These are phyloP conservation scores for Agapostemon virescens DNA, from an alignment of 2,888 invertebrate species.

Conservation along the genomic window DNA sequence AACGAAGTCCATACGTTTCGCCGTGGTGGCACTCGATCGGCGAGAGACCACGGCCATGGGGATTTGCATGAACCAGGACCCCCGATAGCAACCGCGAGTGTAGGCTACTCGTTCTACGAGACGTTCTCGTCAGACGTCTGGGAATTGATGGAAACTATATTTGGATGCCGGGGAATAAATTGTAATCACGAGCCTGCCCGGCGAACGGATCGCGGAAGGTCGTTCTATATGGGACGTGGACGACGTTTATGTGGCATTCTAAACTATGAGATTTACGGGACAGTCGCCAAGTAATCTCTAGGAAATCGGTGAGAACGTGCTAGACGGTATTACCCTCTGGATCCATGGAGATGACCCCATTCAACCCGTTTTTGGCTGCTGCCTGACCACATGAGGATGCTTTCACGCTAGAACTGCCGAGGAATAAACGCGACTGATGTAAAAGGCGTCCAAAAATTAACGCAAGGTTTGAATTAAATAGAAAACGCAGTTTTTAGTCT, in stretches of 20 bases:
- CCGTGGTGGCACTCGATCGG: conserved; percentile 12
- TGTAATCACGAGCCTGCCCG: conserved; percentile 39
- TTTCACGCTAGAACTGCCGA: no score
- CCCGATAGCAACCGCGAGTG: neutral
- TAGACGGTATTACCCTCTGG: neutral
- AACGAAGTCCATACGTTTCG: conserved; percentile 63
- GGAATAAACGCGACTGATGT: no score
- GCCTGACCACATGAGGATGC: neutral
- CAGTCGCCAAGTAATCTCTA: neutral
- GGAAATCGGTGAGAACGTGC: conserved; percentile 27
- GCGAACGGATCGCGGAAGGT: conserved; percentile 41
- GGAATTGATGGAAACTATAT: conserved; percentile 56
- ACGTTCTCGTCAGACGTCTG: conserved; percentile 22
- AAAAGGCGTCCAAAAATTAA: no score
- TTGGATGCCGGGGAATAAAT: conserved; percentile 50
- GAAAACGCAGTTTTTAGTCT: no score
- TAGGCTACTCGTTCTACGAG: conserved; percentile 7
- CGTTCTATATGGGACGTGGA: conserved; percentile 34
- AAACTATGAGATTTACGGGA: conserved; percentile 33
- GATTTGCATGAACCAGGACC: conserved; percentile 53
- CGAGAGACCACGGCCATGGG: conserved; percentile 5
- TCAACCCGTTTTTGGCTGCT: neutral
- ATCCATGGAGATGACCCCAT: neutral
- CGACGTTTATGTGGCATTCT: conserved; percentile 47
- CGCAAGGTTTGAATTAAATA: no score